These are phyloP conservation scores for Hypomecis punctinalis DNA, from an alignment of 2,888 invertebrate species.

Conservation along the genomic window DNA sequence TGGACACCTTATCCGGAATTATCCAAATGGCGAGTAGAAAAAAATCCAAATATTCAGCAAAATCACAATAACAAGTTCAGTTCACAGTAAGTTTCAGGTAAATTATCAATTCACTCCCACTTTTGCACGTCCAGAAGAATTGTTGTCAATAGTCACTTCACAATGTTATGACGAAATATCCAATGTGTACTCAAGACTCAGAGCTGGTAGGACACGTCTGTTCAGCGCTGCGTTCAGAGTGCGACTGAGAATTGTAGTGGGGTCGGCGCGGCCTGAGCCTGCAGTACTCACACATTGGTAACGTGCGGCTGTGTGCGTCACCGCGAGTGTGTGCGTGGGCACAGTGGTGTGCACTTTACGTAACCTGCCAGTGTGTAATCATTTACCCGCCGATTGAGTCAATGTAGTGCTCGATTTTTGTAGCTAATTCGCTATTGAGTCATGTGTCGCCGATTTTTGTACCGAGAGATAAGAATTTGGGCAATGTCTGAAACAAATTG, in stretches of 20 bases:
- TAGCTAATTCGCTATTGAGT: conserved; percentile 79
- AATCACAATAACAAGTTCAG: conserved; percentile 61
- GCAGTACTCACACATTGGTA: conserved; percentile 65
- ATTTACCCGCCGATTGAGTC: conserved; percentile 71
- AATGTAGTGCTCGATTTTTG: conserved; percentile 77
- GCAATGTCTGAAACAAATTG: conserved; percentile 25
- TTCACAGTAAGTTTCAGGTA: conserved; percentile 64
- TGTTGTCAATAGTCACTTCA: conserved; percentile 78
- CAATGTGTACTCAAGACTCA: conserved; percentile 66
- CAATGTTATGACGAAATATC: conserved; percentile 83
- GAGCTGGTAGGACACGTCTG: conserved; percentile 67
- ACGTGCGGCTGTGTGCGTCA: conserved; percentile 34
- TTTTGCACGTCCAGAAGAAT: conserved; percentile 74
- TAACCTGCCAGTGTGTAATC: conserved; percentile 78
- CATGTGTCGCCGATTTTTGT: conserved; percentile 72
- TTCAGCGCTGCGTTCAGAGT: conserved; percentile 68
- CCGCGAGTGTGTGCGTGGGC: conserved; percentile 54
- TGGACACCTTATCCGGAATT: conserved; percentile 78
- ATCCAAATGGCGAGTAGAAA: conserved; percentile 80
- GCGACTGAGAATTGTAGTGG: conserved; percentile 82
- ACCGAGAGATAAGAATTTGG: conserved; percentile 38
- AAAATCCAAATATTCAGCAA: conserved; percentile 68
- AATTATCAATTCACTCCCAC: conserved; percentile 73
- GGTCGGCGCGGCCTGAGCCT: conserved; percentile 76
- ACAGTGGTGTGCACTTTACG: conserved; percentile 76